These are phyloP conservation scores for Pseudorhiza aurosa DNA, from an alignment of 30 jellyfish, hydroid and myxozoan genomes.

Conservation along the genomic window DNA sequence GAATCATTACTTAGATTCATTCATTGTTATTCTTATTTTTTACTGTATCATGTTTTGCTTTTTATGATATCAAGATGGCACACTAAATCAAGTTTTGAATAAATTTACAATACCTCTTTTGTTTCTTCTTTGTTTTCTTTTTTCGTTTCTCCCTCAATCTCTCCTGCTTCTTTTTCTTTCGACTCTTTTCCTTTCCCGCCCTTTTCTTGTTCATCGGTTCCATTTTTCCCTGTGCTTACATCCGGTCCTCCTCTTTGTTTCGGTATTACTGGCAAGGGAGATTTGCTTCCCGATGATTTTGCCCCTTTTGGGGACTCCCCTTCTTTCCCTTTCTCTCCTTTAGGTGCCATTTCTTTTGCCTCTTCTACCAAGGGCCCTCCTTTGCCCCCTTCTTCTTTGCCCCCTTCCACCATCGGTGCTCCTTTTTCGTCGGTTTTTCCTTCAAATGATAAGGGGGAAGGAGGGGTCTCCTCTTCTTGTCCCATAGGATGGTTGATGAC, in stretches of 20 bases:
- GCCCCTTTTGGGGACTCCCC: constrained; percentile 72
- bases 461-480: constrained; percentile 69
- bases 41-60: no score
- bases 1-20: no score
- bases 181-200: constrained; percentile 9
- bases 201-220: neutral
- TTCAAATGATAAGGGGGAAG: constrained; percentile 59
- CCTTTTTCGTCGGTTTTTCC: constrained; percentile 74
- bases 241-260: constrained; percentile 92
- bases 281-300: constrained; percentile 39
- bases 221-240: constrained; percentile 53
- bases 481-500: constrained; percentile 65
- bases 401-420: constrained; percentile 74
- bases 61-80: no score
- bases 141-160: neutral
- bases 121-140: no score
- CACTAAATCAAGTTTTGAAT: no score
- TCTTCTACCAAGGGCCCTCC: constrained; percentile 84
- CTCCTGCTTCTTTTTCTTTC: neutral
- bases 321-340: constrained; percentile 43
- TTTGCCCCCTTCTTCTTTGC: constrained; percentile 80
- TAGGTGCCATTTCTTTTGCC: constrained; percentile 46
- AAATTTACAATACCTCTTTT: no score
- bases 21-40: no score
- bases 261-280: constrained; percentile 73